Conservation (phyloP, 2,113 vertebrate species). For the Limnothrissa miodon region DNA sequence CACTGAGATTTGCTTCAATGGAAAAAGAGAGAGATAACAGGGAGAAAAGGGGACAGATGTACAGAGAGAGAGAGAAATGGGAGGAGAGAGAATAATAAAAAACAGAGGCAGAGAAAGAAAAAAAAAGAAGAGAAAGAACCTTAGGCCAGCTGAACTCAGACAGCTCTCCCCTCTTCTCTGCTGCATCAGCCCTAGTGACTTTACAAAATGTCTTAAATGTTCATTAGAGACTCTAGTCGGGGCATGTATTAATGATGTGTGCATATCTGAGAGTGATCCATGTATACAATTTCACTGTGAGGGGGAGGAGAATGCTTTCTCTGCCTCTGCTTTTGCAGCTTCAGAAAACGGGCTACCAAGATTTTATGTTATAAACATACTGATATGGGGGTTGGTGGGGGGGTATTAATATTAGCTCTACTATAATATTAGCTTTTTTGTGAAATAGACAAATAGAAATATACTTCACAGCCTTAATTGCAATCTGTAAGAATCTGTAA, state of each 20-base stretch:
- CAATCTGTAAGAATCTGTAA: no score
- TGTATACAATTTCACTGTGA: conserved; percentile 8
- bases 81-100: neutral
- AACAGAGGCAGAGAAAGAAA: neutral
- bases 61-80: neutral
- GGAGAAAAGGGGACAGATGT: neutral
- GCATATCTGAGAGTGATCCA: neutral
- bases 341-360: neutral
- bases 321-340: neutral
- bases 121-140: neutral
- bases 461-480: no score
- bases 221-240: neutral
- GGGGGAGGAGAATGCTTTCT: neutral
- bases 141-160: conserved; percentile 26
- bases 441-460: no score
- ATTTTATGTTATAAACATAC: neutral
- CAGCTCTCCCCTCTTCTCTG: neutral
- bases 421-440: neutral
- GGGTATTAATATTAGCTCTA: neutral
- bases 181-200: neutral
- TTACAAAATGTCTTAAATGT: neutral
- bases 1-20: neutral
- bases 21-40: neutral
- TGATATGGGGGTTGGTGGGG: neutral
- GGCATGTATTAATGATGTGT: conserved; percentile 13